Base-by-base conservation (phyloP, 2,888 invertebrate species). In the Nycteola revayana region DNA sequence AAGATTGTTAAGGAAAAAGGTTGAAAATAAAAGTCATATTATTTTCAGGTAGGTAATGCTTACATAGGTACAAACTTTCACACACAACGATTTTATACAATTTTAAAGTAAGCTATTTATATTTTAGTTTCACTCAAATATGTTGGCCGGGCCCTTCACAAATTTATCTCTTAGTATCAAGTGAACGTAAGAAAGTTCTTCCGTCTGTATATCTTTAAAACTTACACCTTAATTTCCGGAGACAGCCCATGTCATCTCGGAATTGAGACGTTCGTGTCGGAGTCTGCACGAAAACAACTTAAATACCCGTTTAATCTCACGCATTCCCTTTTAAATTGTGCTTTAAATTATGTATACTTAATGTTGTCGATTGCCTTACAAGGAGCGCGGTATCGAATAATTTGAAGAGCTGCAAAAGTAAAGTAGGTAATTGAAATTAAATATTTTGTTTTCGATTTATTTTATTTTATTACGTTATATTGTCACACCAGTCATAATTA, bases 201-300 rank as follows among this genome's bases (percentile, higher is more conserved):
- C 46, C 38, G 52, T 49, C 49, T 47, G 60, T 64, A 53, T 58
- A 57, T 57, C 58, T 46, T 52, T 57, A 44, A 39, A 46, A 42
- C 34, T 54, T 63, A 59, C 53, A 56, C 56, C 60, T 66, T 65
- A 67, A 76, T 74, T 65, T 67, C 63, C 58, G 47, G 47, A 42
- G 68, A 71, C 66, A 56, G 55, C 54, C 60, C 63, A 70, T 66
- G 65, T 69, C 74, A 66, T 69, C 64, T 67, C 40, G 25, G 61
- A 64, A 80, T 78, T 77, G 72, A 82, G 75, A 66, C 66, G 71
- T 75, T 45, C 42, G 41, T 47, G 51, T 47, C 61, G 55, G 55
- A 45, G 54, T 55, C 40, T 53, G 48, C 59, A 59, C 49, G 62
- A 60, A 64, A 63, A 66, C 58, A 60, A 58, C 57, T 60, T 67